Percentiles rank a stretch among this genome's conserved stretches.
phyloP scores from a whole-genome alignment of 2,797 vertebrate species.

The Mycteria americana region DNA sequence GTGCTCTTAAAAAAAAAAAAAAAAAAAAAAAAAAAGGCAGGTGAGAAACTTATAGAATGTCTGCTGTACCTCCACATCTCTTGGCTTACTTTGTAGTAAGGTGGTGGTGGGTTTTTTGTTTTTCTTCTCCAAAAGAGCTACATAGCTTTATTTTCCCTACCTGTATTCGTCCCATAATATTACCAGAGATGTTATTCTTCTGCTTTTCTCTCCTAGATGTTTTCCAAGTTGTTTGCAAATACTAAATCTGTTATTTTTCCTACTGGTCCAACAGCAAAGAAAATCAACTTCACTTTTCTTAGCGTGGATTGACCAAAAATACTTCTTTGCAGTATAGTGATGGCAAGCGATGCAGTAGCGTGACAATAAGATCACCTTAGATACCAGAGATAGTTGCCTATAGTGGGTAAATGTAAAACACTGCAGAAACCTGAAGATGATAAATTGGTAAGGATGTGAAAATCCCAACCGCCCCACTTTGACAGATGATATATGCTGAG shows the following conservation, averaged over 20 bases:
- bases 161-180: not conserved
- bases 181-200: not conserved
- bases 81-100: not conserved
- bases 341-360: not conserved
- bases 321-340: not conserved
- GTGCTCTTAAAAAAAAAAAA: not conserved
- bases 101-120: not conserved
- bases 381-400: not conserved
- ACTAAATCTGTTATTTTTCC: not conserved
- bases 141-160: no score
- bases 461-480: not conserved
- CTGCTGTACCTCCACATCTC: not conserved
- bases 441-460: not conserved
- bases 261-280: not conserved
- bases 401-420: not conserved
- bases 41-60: not conserved
- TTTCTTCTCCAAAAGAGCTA: not conserved
- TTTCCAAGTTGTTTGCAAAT: not conserved
- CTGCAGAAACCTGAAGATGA: not conserved
- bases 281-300: not conserved
- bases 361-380: not conserved
- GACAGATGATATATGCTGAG: not conserved
- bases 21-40: not conserved
- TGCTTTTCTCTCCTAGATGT: not conserved
- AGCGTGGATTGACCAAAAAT: not conserved